These are phyloP conservation scores for Myotis lucifugus DNA, from an alignment of 2,113 vertebrate genomes.

Conservation along the genomic window DNA sequence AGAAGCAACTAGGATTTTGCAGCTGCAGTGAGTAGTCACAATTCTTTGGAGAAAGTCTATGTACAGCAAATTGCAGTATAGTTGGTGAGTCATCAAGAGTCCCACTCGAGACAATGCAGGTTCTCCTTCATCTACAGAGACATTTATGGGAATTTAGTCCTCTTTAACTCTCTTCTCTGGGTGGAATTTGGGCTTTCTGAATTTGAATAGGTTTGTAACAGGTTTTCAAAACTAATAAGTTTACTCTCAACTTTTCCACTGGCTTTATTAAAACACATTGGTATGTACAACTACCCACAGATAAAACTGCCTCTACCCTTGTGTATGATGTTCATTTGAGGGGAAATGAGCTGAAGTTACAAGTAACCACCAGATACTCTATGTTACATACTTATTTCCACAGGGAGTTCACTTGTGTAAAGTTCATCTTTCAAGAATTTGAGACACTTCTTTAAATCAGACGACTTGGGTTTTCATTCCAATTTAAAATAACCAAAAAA, in stretches of 20 bases:
- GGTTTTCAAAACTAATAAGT: not conserved
- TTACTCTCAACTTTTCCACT: not conserved
- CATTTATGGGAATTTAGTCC: not conserved
- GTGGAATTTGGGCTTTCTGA: not conserved
- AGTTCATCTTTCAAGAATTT: conserved; percentile 24
- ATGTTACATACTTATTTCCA: not conserved
- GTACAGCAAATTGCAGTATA: not conserved
- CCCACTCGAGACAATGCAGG: rapidly evolving
- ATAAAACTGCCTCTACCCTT: not conserved
- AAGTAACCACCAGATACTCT: not conserved
- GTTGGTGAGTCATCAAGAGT: not conserved
- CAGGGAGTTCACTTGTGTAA: not conserved
- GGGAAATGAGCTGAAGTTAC: not conserved
- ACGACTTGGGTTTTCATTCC: conserved; percentile 12
- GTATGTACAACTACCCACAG: not conserved
- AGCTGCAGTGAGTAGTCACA: not conserved
- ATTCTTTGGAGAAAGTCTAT: not conserved
- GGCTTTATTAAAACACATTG: not conserved
- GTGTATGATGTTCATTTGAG: not conserved
- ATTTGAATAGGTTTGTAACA: not conserved
- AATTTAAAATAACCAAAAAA: conserved; percentile 17
- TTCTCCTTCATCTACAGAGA: not conserved
- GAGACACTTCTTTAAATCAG: not conserved
- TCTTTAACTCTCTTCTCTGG: not conserved
- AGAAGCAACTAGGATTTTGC: not conserved